Evolutionary conservation across 2,888 invertebrate genomes (phyloP).

Genomic region (Agrochola macilenta): DNA sequence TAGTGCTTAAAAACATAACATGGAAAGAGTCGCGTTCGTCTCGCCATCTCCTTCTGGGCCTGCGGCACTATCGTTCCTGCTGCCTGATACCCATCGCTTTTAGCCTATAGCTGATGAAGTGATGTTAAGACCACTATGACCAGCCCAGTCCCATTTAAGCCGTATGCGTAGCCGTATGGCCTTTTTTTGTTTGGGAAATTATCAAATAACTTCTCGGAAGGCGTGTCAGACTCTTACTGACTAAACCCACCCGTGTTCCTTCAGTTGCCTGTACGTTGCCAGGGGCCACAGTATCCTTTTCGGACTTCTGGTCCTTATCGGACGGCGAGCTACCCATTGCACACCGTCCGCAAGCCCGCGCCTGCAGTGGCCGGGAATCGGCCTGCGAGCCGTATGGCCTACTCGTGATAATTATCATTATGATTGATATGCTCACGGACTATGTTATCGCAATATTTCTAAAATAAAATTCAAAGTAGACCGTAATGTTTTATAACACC

Average conservation of each 20-base stretch:
- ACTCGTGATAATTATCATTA: background rate
- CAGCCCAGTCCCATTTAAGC: background rate
- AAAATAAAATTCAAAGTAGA: constrained; percentile 34
- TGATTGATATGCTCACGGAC: constrained; percentile 10
- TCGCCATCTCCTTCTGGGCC: background rate
- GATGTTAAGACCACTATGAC: background rate
- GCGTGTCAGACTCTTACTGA: no score
- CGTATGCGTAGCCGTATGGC: no score
- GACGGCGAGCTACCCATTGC: no score
- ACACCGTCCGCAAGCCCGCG: no score
- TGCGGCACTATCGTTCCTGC: background rate
- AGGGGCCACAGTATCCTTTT: no score
- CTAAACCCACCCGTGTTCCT: no score
- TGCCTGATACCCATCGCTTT: background rate
- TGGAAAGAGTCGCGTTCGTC: background rate
- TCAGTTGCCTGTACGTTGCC: no score
- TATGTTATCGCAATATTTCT: constrained; percentile 37
- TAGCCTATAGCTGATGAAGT: background rate
- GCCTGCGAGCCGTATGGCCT: no score
- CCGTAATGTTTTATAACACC: constrained; percentile 26
- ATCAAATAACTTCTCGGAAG: no score
- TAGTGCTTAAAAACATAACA: background rate
- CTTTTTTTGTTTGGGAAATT: no score
- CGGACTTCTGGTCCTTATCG: no score
- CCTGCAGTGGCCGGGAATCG: no score